Evolutionary conservation across 2,888 invertebrate genomes (phyloP), one percentile per base, ranked within the genome.

Genomic region (Mimumesa dahlbomi): DNA sequence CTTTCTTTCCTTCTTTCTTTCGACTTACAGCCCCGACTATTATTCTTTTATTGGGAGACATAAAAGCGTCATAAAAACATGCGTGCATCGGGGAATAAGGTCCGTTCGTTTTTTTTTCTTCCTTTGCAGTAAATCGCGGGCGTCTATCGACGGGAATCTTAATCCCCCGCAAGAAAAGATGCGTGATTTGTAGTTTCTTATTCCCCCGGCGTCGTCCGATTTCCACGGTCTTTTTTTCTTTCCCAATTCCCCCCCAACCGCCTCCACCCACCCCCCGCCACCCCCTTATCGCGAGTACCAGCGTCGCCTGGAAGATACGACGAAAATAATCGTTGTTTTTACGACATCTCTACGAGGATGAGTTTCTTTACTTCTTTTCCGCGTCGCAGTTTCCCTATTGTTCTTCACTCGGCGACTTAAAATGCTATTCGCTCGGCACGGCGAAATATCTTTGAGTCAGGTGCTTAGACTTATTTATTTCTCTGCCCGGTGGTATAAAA

Each of bases 321-420:
- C n/a, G 25, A 42, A 62, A 45, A 53, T 69, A 69, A 71, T 63
- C 69, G 57, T 9, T 31, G 34, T 22, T 54, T 57, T 69, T 63
- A 69, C 56, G 62, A 53, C 13, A 31, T 16, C 13, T 49, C 43
- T 1, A n/a, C 13, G 2, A 36, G 21, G 25, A 43, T 25, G 38
- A 38, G 49, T 56, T 57, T 38, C 70, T 53, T 62, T 48, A 29
- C 43, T 43, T n/a, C 62, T 21, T 7, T 45, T 9, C 22, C 13
- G 50, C 45, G 29, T 16, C 18, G 52, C 36, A 13, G 36, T 19
- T 11, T 19, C 19, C n/a, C 58, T 7, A 67, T 58, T 67, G 67
- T 58, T 54, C 40, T 13, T 31, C 53, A 7, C 11, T 16, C 25
- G 22, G 36, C 65, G 29, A 53, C 46, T 71, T 53, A 46, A 49